These are phyloP conservation scores for Cervus canadensis DNA, from an alignment of 2,113 vertebrate genomes.

Conservation along the genomic window DNA sequence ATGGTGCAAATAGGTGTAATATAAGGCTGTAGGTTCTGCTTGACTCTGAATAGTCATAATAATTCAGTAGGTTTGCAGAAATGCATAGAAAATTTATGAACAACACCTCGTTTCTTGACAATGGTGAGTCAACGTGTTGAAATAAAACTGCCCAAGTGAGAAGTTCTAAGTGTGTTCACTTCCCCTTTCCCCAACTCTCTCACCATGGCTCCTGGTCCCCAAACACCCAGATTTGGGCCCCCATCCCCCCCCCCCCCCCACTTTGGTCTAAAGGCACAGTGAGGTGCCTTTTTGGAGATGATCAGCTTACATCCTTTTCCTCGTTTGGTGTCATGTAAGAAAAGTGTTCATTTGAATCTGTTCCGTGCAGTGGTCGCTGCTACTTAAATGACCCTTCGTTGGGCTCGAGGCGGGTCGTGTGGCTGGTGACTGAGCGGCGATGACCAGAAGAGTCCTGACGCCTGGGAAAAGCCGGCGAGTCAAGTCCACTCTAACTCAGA, in stretches of 20 bases:
- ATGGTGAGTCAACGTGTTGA: not conserved
- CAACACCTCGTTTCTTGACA: conserved; percentile 34
- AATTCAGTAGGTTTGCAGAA: conserved; percentile 50
- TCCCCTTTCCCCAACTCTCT: not conserved
- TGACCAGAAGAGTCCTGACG: not conserved
- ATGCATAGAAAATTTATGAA: conserved; percentile 61
- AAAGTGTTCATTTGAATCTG: not conserved
- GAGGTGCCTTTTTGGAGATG: not conserved
- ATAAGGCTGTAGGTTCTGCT: conserved; percentile 62
- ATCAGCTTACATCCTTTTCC: not conserved
- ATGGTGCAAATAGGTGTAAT: not conserved
- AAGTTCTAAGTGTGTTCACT: not conserved
- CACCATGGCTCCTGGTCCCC: not conserved
- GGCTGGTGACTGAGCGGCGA: conserved; percentile 42
- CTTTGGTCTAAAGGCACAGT: not conserved
- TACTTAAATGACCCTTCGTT: not conserved
- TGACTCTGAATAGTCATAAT: conserved; percentile 39
- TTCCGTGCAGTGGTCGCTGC: not conserved
- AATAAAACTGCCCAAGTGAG: conserved; percentile 13
- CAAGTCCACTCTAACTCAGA: conserved; percentile 74
- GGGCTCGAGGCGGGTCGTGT: not conserved
- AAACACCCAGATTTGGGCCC: not conserved
- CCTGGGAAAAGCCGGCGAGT: not conserved
- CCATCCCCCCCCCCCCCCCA: not conserved
- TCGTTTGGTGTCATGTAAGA: not conserved